phyloP scores from a whole-genome alignment of 2,888 invertebrate genomes.

The Drosophila lutescens region DNA sequence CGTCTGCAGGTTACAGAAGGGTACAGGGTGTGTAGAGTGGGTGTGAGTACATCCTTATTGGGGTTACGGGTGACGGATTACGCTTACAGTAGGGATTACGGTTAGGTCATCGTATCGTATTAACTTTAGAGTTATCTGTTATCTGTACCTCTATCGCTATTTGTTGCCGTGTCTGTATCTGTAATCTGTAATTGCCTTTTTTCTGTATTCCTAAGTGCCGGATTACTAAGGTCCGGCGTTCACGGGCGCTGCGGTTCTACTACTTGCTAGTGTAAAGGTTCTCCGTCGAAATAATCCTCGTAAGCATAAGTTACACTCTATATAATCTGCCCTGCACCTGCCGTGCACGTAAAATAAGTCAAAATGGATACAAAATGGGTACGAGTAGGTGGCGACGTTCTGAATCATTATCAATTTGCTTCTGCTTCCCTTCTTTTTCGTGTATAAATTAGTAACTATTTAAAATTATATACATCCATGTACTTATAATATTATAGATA shows the following conservation, averaged over 20 bases:
- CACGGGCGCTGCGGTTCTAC: conserved; percentile 17
- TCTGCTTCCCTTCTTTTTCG: conserved; percentile 15
- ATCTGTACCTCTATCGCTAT: conserved; percentile 13
- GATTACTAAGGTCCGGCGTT: conserved; percentile 7
- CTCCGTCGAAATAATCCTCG: conserved; percentile 29
- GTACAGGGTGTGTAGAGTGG: conserved; percentile 5
- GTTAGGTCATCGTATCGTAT: conserved; percentile 7
- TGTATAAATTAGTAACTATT: conserved; percentile 66
- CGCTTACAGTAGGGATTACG: conserved; percentile 14
- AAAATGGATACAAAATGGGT: conserved; percentile 73
- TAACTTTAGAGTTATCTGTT: conserved; percentile 11
- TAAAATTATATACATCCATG: conserved; percentile 70
- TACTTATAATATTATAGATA: conserved; percentile 40
- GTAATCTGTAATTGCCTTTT: conserved; percentile 9
- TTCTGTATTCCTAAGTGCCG: conserved; percentile 22
- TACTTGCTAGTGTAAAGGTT: conserved; percentile 58
- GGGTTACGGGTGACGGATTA: neutral
- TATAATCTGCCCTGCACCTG: conserved; percentile 34
- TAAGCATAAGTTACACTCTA: conserved; percentile 41
- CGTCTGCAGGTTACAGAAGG: neutral
- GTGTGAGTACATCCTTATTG: conserved; percentile 22
- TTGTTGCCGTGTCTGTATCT: conserved; percentile 16
- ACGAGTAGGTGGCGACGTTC: conserved; percentile 71
- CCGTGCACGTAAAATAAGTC: conserved; percentile 57
- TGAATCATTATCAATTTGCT: conserved; percentile 42